These are phyloP conservation scores for Drosophila longiperda DNA, from an alignment of 2,888 invertebrate species.

Conservation along the genomic window DNA sequence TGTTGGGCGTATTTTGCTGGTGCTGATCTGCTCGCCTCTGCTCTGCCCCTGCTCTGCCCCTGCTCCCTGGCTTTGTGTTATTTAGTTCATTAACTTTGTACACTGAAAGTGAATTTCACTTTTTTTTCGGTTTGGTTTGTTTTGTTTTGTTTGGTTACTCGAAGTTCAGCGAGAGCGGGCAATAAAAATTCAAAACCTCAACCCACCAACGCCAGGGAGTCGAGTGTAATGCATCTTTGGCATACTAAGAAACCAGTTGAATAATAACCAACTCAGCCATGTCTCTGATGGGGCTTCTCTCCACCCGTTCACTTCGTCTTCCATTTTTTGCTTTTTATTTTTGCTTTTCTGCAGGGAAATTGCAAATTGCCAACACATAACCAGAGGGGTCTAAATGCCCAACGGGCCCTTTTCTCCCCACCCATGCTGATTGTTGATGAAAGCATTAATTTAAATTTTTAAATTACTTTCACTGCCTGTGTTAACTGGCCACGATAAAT, in stretches of 20 bases:
- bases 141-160: constrained; percentile 39
- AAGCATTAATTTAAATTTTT: constrained; percentile 63
- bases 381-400: constrained; percentile 57
- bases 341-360: constrained; percentile 58
- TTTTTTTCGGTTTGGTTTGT: constrained; percentile 19
- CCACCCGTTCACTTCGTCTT: background rate
- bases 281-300: constrained; percentile 43
- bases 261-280: constrained; percentile 64
- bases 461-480: constrained; percentile 75
- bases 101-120: constrained; percentile 74
- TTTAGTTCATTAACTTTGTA: constrained; percentile 70
- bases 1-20: constrained; percentile 34
- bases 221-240: constrained; percentile 52
- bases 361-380: constrained; percentile 75
- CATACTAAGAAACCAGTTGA: constrained; percentile 77
- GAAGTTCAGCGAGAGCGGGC: constrained; percentile 71
- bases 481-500: constrained; percentile 30
- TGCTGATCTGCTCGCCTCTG: background rate
- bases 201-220: constrained; percentile 7
- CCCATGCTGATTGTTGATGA: constrained; percentile 14
- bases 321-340: constrained; percentile 1
- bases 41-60: background rate
- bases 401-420: constrained; percentile 44
- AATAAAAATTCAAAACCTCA: constrained; percentile 45
- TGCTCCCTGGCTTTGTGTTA: constrained; percentile 25